phyloP scores from a whole-genome alignment of 2,797 vertebrate species.

The Falco biarmicus region DNA sequence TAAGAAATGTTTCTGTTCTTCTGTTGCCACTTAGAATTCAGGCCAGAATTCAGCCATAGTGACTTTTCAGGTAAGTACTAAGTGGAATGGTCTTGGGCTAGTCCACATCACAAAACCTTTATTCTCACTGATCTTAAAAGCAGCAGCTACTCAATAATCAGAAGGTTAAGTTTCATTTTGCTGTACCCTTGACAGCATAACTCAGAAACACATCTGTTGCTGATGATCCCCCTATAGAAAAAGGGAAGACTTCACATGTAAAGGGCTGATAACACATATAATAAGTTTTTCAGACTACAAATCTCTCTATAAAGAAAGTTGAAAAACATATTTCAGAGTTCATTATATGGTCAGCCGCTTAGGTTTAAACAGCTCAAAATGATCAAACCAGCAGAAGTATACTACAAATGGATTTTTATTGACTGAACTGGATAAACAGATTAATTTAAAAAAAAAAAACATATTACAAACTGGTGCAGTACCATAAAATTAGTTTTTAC shows the following conservation, averaged over 20 bases:
- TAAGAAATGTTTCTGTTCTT: background rate
- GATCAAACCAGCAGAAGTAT: conserved; percentile 24
- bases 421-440: conserved; percentile 47
- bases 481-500: conserved; percentile 16
- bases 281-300: background rate
- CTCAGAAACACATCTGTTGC: background rate
- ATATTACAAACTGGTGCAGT: conserved; percentile 63
- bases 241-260: background rate
- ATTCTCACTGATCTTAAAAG: background rate
- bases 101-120: background rate
- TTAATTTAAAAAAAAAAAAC: background rate
- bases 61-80: background rate
- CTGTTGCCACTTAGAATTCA: background rate
- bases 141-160: background rate
- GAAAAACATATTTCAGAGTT: background rate
- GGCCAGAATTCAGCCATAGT: background rate
- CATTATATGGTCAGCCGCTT: fast-evolving
- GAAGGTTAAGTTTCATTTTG: background rate
- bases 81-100: background rate
- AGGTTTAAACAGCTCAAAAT: background rate
- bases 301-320: background rate
- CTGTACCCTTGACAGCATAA: background rate
- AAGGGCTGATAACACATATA: background rate
- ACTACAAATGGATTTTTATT: conserved; percentile 77
- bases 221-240: background rate